These are phyloP conservation scores for Andricus curvator DNA, from an alignment of 2,888 invertebrate species.

Conservation along the genomic window DNA sequence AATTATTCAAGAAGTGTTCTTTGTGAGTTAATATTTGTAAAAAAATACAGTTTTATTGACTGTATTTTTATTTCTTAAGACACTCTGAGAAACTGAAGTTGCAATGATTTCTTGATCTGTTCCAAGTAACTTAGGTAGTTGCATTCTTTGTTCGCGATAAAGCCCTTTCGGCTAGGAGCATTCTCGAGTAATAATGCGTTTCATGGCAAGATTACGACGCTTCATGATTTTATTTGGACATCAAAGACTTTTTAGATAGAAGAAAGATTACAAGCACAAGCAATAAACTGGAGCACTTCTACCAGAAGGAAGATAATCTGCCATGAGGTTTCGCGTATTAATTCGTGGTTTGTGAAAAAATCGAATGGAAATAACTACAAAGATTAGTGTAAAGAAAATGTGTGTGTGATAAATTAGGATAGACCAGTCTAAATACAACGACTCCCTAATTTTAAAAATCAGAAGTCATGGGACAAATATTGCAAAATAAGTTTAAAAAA, in stretches of 20 bases:
- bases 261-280: conserved; percentile 10
- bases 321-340: too few relatives aligned
- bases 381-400: too few relatives aligned
- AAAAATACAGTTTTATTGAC: background rate
- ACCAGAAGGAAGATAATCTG: background rate
- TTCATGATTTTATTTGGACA: conserved; percentile 29
- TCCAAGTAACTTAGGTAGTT: conserved; percentile 20
- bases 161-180: conserved; percentile 6
- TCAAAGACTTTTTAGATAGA: conserved; percentile 1
- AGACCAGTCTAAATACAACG: too few relatives aligned
- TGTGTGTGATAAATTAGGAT: too few relatives aligned
- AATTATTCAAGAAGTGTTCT: too few relatives aligned
- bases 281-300: conserved; percentile 6
- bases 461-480: too few relatives aligned
- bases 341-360: background rate
- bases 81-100: background rate
- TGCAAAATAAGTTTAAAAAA: too few relatives aligned
- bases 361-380: background rate
- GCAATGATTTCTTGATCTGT: conserved; percentile 11
- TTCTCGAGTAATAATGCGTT: conserved; percentile 26
- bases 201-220: background rate
- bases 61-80: background rate
- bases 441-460: too few relatives aligned
- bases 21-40: too few relatives aligned
- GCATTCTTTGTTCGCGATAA: conserved; percentile 7